phyloP scores from a whole-genome alignment of 2,888 invertebrate genomes.

The Chydorus sphaericus region DNA sequence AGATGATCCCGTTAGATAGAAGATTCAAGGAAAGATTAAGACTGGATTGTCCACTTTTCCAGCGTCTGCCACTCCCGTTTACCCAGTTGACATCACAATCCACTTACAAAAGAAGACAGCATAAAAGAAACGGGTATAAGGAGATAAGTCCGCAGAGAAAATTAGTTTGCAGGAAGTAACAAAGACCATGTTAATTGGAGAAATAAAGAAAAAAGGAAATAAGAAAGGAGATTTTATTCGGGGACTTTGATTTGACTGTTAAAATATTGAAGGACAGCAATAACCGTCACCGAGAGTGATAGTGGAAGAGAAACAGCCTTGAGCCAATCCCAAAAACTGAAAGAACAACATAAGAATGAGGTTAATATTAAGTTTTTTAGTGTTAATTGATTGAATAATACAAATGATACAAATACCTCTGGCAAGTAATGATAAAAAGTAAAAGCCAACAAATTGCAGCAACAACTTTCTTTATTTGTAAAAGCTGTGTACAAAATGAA shows the following conservation, averaged over 20 bases:
- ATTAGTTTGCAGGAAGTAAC: too few species aligned
- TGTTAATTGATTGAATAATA: not conserved
- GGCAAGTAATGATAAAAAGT: not conserved
- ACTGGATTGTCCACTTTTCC: too few species aligned
- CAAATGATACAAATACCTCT: not conserved
- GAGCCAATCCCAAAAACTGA: conserved; percentile 57
- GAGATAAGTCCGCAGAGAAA: too few species aligned
- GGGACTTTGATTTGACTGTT: conserved; percentile 11
- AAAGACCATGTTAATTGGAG: too few species aligned
- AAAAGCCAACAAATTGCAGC: not conserved
- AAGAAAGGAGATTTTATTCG: too few species aligned
- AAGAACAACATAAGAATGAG: not conserved
- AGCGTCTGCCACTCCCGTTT: too few species aligned
- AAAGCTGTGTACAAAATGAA: not conserved
- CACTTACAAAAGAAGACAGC: too few species aligned
- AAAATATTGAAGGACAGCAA: conserved; percentile 54
- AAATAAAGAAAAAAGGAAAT: too few species aligned
- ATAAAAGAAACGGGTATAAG: too few species aligned
- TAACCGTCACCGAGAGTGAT: conserved; percentile 58
- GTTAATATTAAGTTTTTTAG: not conserved
- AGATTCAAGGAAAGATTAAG: too few species aligned
- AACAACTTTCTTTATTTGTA: not conserved
- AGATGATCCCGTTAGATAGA: too few species aligned
- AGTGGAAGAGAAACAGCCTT: conserved; percentile 62
- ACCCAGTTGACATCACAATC: too few species aligned